Evolutionary conservation across 1,140 invertebrate genomes (phyloP).

Genomic region (Phenacoccus solenopsis): DNA sequence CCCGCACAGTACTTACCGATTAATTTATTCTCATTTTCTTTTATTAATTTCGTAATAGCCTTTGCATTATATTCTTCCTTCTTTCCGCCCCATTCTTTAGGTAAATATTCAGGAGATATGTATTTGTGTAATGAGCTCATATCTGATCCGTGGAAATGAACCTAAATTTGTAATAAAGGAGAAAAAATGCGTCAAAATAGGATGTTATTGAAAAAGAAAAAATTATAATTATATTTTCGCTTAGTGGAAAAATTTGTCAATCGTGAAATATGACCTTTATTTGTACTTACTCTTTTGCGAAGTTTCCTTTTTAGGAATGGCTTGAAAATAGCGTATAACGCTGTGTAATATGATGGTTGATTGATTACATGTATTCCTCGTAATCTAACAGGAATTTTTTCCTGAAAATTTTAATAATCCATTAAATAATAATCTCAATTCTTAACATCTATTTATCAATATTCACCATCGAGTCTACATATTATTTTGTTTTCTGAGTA

Average conservation of each 20-base stretch:
- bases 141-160: constrained; percentile 27
- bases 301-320: constrained; percentile 38
- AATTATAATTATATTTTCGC: no score
- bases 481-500: no score
- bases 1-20: constrained; percentile 23
- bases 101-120: constrained; percentile 27
- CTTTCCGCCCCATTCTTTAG: constrained; percentile 26
- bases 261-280: background rate
- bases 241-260: background rate
- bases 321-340: constrained; percentile 35
- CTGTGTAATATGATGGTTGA: constrained; percentile 37
- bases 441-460: no score
- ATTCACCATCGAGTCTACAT: no score
- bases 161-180: no score
- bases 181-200: background rate
- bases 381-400: constrained; percentile 36
- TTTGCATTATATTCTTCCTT: constrained; percentile 21
- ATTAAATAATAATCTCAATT: no score
- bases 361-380: constrained; percentile 37
- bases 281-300: constrained; percentile 29
- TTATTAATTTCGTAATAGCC: constrained; percentile 23
- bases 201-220: background rate
- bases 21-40: constrained; percentile 27
- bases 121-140: constrained; percentile 27
- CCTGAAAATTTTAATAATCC: no score